Percentiles rank a stretch among this genome's conserved stretches.
Evolutionary conservation across 1,140 invertebrate genomes (phyloP).

Genomic region (Magallana gigas): DNA sequence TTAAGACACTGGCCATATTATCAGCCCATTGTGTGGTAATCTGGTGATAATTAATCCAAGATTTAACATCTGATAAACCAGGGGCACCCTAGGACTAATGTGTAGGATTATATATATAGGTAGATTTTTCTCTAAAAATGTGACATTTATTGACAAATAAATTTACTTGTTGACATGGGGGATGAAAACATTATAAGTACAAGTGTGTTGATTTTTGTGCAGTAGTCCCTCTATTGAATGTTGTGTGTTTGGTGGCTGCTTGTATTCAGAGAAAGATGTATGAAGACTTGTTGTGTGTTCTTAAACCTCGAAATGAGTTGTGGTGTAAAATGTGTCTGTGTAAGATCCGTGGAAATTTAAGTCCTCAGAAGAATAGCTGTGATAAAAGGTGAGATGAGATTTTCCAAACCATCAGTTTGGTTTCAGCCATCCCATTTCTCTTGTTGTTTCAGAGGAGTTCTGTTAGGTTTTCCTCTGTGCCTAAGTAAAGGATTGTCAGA

Average conservation of each 20-base stretch:
- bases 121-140: not conserved
- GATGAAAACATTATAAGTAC: too few species aligned
- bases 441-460: too few species aligned
- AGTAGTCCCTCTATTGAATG: not conserved
- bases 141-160: constrained; percentile 35
- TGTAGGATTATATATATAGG: constrained; percentile 1
- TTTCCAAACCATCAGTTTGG: not conserved
- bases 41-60: constrained; percentile 17
- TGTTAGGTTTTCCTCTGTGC: too few species aligned
- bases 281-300: constrained; percentile 18
- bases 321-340: constrained; percentile 6
- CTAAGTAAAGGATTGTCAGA: too few species aligned
- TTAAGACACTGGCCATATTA: not conserved
- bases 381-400: not conserved
- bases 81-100: not conserved
- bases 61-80: constrained; percentile 17
- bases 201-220: not conserved
- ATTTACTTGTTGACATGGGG: constrained; percentile 26
- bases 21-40: constrained; percentile 9
- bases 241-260: not conserved
- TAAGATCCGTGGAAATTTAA: constrained; percentile 9
- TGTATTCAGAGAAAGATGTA: constrained; percentile 2
- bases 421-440: too few species aligned
- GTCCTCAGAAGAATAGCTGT: not conserved
- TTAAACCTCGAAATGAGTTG: not conserved